A percentile compares a stretch with the other conserved stretches of the same genome.
Evolutionary conservation across 2,113 vertebrate genomes (phyloP).

Genomic region (Eira barbara): DNA sequence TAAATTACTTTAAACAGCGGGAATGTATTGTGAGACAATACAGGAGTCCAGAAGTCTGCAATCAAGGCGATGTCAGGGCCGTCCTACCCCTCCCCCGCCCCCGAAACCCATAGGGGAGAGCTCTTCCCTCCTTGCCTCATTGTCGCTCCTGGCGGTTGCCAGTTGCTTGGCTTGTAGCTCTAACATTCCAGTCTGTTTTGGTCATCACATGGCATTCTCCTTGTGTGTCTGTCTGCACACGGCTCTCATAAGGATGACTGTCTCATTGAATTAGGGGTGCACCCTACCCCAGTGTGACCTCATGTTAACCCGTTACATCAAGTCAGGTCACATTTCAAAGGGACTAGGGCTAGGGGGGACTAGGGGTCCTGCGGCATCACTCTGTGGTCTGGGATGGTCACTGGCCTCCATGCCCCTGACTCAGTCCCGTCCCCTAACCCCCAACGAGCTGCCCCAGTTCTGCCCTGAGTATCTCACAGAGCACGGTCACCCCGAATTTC

Average conservation of each 20-base stretch:
- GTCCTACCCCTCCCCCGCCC: rapidly evolving
- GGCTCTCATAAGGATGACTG: neutral
- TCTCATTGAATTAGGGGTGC: neutral
- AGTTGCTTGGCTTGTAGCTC: neutral
- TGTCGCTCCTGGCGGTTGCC: neutral
- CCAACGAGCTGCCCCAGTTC: neutral
- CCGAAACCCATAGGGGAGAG: neutral
- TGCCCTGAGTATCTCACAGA: neutral
- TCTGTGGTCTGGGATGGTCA: neutral
- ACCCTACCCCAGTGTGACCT: neutral
- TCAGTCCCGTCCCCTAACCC: neutral
- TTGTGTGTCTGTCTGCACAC: neutral
- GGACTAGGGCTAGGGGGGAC: neutral
- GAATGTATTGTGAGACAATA: neutral
- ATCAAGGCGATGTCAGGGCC: neutral
- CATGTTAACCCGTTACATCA: neutral
- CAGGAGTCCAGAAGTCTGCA: neutral
- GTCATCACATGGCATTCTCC: neutral
- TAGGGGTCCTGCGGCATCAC: neutral
- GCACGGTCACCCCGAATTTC: neutral
- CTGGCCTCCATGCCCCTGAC: neutral
- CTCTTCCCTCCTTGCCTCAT: neutral
- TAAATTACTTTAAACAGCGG: neutral
- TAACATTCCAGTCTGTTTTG: rapidly evolving
- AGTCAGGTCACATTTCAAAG: neutral